Evolutionary conservation across 2,888 invertebrate genomes (phyloP), one percentile per base, ranked within the genome.

Genomic region (Bimastos eiseni): DNA sequence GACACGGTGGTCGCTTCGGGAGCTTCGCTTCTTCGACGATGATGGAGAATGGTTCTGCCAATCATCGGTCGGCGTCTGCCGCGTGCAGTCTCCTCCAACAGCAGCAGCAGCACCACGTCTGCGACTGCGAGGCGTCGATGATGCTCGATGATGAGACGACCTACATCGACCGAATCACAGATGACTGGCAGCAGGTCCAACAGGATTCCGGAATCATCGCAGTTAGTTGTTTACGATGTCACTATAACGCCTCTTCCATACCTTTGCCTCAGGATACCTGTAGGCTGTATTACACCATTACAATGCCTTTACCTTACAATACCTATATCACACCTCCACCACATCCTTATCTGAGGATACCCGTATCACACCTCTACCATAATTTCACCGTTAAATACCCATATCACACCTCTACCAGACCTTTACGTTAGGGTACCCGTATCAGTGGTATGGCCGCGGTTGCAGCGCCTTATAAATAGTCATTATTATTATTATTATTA

Each of bases 131-230:
- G 21, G 86, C 21, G 3, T 4, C 36, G 21, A 34, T 86, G 86
- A 86, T 86, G 86, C 36, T 37, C 6, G 86, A 34, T 13, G 86
- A 86, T 37, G 86, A 37, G 86, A 36, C 37, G 15, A 86, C 86
- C 19, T 86, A 36, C 37, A 37, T 36, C 6, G 34, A 86, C 24
- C 86, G 86, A 8, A 1, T 86, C 6, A 6, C 36, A 2, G 36
- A 34, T 24, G 86, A 86, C 36, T 86, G 86, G 86, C 37, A 36
- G 4, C 36, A 37, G 37, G 8, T 86, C 36, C 86, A 86, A 15
- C 86, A 86, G 86, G 86, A 86, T 33, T 86, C 86, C 34, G 86
- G 86, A 8, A 86, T 86, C 86, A 86, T 86, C 37, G 86, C 86
- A 0, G 86, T 86, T 5, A 86, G 86, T 36, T 24, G 21, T 24